These are phyloP conservation scores for Botrylloides violaceus DNA, from an alignment of 23 tunicate genomes.

Conservation along the genomic window DNA sequence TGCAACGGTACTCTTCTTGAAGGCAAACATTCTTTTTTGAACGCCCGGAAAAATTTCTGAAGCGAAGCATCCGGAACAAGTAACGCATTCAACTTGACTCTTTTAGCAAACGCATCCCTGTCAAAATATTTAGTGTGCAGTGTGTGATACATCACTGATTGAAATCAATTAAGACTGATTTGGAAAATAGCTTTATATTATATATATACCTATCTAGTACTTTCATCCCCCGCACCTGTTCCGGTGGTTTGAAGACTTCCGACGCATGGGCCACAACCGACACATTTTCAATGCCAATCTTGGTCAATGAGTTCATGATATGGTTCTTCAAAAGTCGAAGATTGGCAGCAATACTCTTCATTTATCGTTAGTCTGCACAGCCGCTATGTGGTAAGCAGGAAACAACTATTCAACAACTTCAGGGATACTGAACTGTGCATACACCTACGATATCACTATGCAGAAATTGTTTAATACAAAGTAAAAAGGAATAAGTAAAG, in stretches of 20 bases:
- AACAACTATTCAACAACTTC: no score
- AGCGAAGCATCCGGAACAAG: slow-evolving; percentile 1
- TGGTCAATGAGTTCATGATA: not conserved
- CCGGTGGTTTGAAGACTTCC: slow-evolving; percentile 8
- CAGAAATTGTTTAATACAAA: not conserved
- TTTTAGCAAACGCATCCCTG: slow-evolving; percentile 10
- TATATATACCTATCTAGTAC: slow-evolving; percentile 5
- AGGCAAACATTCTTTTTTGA: not conserved
- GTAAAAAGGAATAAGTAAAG: not conserved
- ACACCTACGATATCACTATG: no score
- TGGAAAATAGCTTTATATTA: not conserved
- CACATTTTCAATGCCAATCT: not conserved
- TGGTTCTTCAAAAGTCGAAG: not conserved
- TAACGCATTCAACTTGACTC: not conserved
- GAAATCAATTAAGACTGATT: not conserved
- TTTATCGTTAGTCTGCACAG: no score
- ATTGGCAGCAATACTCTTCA: not conserved
- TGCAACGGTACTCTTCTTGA: not conserved
- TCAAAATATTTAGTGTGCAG: no score
- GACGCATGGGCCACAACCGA: not conserved
- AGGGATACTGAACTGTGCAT: no score
- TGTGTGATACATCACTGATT: no score
- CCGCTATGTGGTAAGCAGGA: no score
- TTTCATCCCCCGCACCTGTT: slow-evolving; percentile 11
- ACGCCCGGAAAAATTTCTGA: not conserved